phyloP scores from a whole-genome alignment of 2,888 invertebrate genomes.

The Drosophila nr. medialis region DNA sequence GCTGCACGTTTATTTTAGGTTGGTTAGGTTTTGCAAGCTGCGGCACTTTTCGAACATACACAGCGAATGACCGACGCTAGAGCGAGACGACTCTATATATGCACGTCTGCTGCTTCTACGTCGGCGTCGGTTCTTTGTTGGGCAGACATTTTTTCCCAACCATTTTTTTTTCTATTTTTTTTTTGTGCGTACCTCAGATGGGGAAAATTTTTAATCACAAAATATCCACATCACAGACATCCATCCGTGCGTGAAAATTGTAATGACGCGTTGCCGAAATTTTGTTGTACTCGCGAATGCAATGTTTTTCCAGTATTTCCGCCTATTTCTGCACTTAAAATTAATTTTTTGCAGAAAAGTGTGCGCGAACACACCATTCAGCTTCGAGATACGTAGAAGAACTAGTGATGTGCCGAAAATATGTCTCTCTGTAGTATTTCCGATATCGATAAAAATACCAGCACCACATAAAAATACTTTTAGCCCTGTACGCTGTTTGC shows the following conservation, averaged over 20 bases:
- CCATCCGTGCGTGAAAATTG: slow-evolving; percentile 86
- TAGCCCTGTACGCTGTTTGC: slow-evolving; percentile 11
- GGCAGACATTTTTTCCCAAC: slow-evolving; percentile 68
- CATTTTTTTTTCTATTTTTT: slow-evolving; percentile 71
- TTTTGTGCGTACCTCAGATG: slow-evolving; percentile 86
- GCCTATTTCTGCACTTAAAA: slow-evolving; percentile 58
- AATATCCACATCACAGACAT: slow-evolving; percentile 86
- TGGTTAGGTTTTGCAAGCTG: slow-evolving; percentile 23
- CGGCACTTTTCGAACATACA: slow-evolving; percentile 46
- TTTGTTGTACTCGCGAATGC: slow-evolving; percentile 44
- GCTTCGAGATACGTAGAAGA: slow-evolving; percentile 51
- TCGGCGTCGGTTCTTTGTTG: slow-evolving; percentile 82
- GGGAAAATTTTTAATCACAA: slow-evolving; percentile 85
- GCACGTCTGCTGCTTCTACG: slow-evolving; percentile 84
- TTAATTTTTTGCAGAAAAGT: slow-evolving; percentile 55
- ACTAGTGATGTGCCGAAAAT: slow-evolving; percentile 43
- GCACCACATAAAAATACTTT: background rate
- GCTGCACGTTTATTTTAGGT: slow-evolving; percentile 34
- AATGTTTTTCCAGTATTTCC: slow-evolving; percentile 48
- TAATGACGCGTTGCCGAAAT: slow-evolving; percentile 62
- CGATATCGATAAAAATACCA: slow-evolving; percentile 30
- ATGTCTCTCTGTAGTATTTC: slow-evolving; percentile 11
- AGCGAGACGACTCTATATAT: slow-evolving; percentile 80
- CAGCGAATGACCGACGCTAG: slow-evolving; percentile 43
- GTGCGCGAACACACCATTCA: slow-evolving; percentile 62